phyloP scores from a whole-genome alignment of 2,888 invertebrate species.

The Polia nebulosa region DNA sequence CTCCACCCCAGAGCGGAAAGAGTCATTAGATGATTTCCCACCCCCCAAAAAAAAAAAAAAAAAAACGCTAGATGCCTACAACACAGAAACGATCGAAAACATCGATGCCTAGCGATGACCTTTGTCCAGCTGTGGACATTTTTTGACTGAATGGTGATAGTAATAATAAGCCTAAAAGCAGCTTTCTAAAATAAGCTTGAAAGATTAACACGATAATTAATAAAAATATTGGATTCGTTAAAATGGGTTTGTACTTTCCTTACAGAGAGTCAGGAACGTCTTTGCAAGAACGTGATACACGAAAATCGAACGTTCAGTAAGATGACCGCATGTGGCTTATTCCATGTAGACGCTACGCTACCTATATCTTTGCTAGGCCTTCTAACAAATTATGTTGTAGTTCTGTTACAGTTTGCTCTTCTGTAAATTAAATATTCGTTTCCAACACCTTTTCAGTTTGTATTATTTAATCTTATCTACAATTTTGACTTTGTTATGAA shows the following conservation, averaged over 20 bases:
- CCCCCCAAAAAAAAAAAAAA: too few species aligned
- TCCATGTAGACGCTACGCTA: slow-evolving; percentile 16
- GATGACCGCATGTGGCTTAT: slow-evolving; percentile 21
- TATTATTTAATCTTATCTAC: background rate
- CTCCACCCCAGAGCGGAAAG: too few species aligned
- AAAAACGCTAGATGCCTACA: too few species aligned
- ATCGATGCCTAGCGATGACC: background rate
- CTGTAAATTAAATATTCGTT: background rate
- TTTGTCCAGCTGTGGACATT: background rate
- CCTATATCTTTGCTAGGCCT: slow-evolving; percentile 6
- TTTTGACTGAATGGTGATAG: background rate
- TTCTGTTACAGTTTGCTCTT: slow-evolving; percentile 26
- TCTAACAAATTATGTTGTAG: slow-evolving; percentile 19
- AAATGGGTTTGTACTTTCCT: background rate
- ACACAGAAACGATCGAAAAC: background rate
- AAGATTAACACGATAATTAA: background rate
- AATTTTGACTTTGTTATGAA: background rate
- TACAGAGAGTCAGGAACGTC: slow-evolving; percentile 12
- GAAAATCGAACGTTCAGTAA: slow-evolving; percentile 20
- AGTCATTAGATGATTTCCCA: too few species aligned
- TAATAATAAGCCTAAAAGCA: background rate
- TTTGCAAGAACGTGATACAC: slow-evolving; percentile 14
- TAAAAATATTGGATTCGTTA: background rate
- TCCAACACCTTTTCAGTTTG: background rate
- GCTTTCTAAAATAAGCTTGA: background rate